Conservation (phyloP, 2,797 vertebrate species). For the Mormyrops attenuatus region DNA sequence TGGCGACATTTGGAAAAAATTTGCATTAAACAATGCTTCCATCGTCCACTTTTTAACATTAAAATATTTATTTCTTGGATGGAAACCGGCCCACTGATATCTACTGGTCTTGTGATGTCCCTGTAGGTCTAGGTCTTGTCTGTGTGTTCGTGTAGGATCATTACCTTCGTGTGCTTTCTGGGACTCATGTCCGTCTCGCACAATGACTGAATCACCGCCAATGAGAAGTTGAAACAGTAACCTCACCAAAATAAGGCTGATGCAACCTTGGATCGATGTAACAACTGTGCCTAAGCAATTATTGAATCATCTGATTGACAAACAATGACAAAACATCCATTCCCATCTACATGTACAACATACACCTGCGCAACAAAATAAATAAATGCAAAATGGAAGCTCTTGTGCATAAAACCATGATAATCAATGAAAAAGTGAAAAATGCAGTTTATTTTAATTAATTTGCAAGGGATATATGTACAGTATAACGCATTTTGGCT, state of each 20-base stretch:
- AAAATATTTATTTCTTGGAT: not conserved
- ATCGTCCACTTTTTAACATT: not conserved
- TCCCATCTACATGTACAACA: not conserved
- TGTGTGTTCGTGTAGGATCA: too few relatives aligned
- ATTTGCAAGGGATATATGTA: not conserved
- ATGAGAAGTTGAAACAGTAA: too few relatives aligned
- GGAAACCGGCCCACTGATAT: not conserved
- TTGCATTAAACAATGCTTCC: too few relatives aligned
- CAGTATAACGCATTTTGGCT: not conserved
- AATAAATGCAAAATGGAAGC: not conserved
- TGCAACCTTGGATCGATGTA: not conserved
- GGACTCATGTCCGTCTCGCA: too few relatives aligned
- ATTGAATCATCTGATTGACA: not conserved
- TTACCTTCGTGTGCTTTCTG: too few relatives aligned
- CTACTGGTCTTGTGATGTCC: not conserved
- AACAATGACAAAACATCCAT: not conserved
- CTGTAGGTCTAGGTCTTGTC: not conserved
- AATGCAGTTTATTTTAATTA: not conserved
- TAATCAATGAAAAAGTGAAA: not conserved
- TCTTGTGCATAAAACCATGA: not conserved
- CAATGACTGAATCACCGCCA: too few relatives aligned
- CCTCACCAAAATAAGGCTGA: not conserved
- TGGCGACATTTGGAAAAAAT: too few relatives aligned
- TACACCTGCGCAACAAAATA: not conserved
- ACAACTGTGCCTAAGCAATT: too few relatives aligned